Base-by-base conservation (phyloP, 2,797 vertebrate genomes). In the Podarcis lilfordi region DNA sequence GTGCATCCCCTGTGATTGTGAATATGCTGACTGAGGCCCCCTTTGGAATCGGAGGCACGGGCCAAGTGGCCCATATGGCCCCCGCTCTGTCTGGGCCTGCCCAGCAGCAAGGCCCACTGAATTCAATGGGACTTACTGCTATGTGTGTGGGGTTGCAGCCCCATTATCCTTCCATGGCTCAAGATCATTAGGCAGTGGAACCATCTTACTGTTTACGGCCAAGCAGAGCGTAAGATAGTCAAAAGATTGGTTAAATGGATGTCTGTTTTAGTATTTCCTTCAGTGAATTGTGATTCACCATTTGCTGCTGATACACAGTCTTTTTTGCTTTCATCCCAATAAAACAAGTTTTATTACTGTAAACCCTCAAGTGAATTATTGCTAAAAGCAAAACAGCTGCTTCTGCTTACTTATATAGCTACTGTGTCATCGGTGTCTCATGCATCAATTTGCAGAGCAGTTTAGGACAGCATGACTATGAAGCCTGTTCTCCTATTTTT, bases 391-490 rank as follows among this genome's bases (percentile, higher is more conserved):
- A 87, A 86, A 82, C 72, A 81, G 66, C 84, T 68, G 74, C 75
- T 81, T 75, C 78, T 86, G 78, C 78, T 91, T 83, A 79, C 66
- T 75, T 71, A 81, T 35, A 61, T 35, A 77, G 66, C 59, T 72
- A 68, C 59, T 27, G 32, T 64, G 79, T 29, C 79, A 82, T 75
- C n/a, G 2, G 45, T 77, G 23, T 29, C 82, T 88, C 79, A 37
- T 71, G 27, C 64, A 77, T 59, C 68, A 83, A 79, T 86, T 78
- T 82, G n/a, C 32, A 27, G 55, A 72, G 32, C 59, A 59, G 40
- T 66, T 55, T 82, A 77, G 78, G 83, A 88, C n/a, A 86, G 40
- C 43, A 84, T n/a, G 55, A 74, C 66, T 74, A 82, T 32, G 32
- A 69, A 75, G 66, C 27, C 25, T 74, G 40, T 71, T 79, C 35